Evolutionary conservation across 2,888 invertebrate genomes (phyloP), one percentile per base, ranked within the genome.

Genomic region (Polyommatus iphigenia): DNA sequence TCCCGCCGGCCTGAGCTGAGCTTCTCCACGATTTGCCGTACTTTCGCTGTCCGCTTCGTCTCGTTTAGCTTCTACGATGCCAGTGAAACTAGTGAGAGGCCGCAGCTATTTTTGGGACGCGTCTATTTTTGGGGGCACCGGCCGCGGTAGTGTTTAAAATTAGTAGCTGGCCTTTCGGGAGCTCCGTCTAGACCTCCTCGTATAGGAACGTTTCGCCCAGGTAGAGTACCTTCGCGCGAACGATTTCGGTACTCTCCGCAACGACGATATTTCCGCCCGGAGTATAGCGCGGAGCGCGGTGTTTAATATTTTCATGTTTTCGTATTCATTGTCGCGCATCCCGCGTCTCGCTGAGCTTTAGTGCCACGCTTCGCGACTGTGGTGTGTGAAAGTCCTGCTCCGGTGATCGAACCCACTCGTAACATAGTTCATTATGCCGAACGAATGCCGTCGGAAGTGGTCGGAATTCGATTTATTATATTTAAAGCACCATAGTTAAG

Each of bases 291-390:
- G 80, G 81, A 81, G 83, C 84, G 84, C 81, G 81, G 82, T 81
- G 83, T 83, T 82, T 83, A 82, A 81, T 81, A 82, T 83, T 81
- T 85, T 81, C 79, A 77, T 79, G 80, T 82, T 81, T 79, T 76
- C 78, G 79, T 79, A 82, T 83, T 83, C 81, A 82, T 82, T 84
- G 82, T 81, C 83, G 83, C 78, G 79, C 79, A 82, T 83, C 83
- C 81, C 82, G 82, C 83, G 82, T 81, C 85, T 85, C 85, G 87
- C 88, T 87, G 86, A 87, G 88, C 88, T 88, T 88, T 85, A 85
- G 83, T 83, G 84, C 81, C 85, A 83, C 84, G 85, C 84, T 85
- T 87, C 76, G 80, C 81, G 82, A 78, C 79, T 79, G 81, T 77
- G 75, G 78, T 80, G 79, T 79, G 78, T 79, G 78, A 76, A 77